Percentiles rank a stretch among this genome's conserved stretches.
phyloP scores from a whole-genome alignment of 1,140 invertebrate species.

The Sinonovacula constricta region DNA sequence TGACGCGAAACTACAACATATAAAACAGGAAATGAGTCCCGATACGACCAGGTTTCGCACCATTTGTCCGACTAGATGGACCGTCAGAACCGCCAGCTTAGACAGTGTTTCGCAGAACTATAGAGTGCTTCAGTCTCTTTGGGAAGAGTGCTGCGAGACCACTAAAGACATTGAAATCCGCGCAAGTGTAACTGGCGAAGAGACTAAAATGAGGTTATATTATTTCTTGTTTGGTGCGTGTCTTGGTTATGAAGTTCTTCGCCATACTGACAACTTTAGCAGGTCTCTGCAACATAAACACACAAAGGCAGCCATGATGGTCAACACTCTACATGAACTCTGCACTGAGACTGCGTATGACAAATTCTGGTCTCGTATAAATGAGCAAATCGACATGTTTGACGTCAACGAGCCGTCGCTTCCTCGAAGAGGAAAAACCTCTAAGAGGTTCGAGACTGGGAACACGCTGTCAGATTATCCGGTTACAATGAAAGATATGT shows the following conservation, averaged over 20 bases:
- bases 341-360: too few relatives aligned
- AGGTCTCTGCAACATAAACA: not conserved
- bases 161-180: conserved; percentile 11
- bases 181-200: conserved; percentile 13
- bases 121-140: not conserved
- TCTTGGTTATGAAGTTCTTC: not conserved
- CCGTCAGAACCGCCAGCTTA: not conserved
- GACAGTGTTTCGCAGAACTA: conserved; percentile 31
- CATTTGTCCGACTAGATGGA: conserved; percentile 24
- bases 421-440: too few relatives aligned
- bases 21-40: conserved; percentile 21
- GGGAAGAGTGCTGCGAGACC: conserved; percentile 15
- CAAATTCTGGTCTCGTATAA: too few relatives aligned
- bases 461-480: too few relatives aligned
- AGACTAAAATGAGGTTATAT: conserved; percentile 16
- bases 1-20: not conserved
- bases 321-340: too few relatives aligned
- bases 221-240: conserved; percentile 31
- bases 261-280: not conserved
- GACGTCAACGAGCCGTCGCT: too few relatives aligned
- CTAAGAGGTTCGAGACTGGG: too few relatives aligned
- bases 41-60: not conserved
- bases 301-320: too few relatives aligned
- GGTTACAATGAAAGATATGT: too few relatives aligned
- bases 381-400: too few relatives aligned